A percentile compares a stretch with the other conserved stretches of the same genome.
Conservation (phyloP, 2,113 vertebrate species). For the Caranx ignobilis region DNA sequence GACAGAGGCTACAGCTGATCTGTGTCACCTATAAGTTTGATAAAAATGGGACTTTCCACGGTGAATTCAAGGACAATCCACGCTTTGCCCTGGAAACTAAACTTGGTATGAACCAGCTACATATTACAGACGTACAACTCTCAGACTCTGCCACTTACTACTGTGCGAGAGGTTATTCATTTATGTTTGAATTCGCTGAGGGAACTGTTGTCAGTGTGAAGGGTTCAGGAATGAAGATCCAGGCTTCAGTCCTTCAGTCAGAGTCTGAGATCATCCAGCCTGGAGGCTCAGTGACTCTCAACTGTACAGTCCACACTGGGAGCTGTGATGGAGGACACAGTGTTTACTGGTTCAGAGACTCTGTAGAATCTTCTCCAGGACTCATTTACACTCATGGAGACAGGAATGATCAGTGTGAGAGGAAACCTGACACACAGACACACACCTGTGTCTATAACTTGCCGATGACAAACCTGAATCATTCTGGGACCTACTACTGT, state of each 20-base stretch:
- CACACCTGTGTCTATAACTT: too few relatives aligned
- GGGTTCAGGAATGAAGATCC: background rate
- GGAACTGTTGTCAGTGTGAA: slow-evolving; percentile 28
- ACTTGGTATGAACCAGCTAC: slow-evolving; percentile 11
- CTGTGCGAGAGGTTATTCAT: background rate
- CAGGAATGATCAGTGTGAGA: too few relatives aligned
- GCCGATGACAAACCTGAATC: background rate
- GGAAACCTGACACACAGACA: too few relatives aligned
- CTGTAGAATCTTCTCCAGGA: too few relatives aligned
- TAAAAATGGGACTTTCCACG: background rate
- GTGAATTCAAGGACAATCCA: slow-evolving; percentile 31
- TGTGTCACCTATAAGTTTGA: background rate
- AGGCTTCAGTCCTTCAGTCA: slow-evolving; percentile 19
- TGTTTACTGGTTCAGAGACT: too few relatives aligned
- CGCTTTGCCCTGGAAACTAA: slow-evolving; percentile 13
- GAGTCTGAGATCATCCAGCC: background rate
- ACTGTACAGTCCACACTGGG: too few relatives aligned
- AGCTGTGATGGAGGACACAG: too few relatives aligned
- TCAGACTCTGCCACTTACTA: slow-evolving; percentile 62
- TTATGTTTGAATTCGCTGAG: slow-evolving; percentile 22
- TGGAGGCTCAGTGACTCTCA: too few relatives aligned
- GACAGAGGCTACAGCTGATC: slow-evolving; percentile 40
- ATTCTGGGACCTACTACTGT: background rate
- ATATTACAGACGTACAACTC: slow-evolving; percentile 6
- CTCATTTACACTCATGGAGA: too few relatives aligned